Evolutionary conservation across 1,140 invertebrate species (phyloP), one percentile per base, ranked within the genome.

Genomic region (Bombus waltoni): DNA sequence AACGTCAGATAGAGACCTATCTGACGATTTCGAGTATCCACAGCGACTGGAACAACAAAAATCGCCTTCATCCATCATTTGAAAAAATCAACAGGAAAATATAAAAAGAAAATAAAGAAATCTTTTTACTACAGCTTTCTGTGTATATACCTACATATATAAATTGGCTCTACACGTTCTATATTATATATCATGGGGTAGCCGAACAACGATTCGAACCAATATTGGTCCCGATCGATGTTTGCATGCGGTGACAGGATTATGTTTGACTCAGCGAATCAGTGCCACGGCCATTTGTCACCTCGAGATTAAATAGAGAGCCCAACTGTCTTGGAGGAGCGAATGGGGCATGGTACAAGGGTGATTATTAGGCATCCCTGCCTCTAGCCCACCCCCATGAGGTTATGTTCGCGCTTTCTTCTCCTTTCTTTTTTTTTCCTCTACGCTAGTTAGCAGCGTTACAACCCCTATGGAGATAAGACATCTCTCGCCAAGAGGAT

Each of bases 181-280:
- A 47, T 3, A 38, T 53, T 53, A 53, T 53, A 22, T 53, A 53
- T 22, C 18, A 87, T 53, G 83, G 40, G n/a, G 25, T 77, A 81
- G 68, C 84, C 42, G 44, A 70, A 65, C 73, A 81, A 77, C 76
- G 70, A 76, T 59, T 47, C 73, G 87, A 84, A 65, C 78, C 86
- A 88, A 92, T 92, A 91, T 93, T 93, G 92, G 91, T 89, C 92
- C 90, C 84, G 88, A 93, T 92, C 91, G 90, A 89, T 94, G 91
- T 94, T 94, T 94, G 92, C 89, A 91, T 93, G 93, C 90, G 93
- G 93, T 87, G 93, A 93, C 89, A 89, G 92, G 93, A 94, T 94
- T 94, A 94, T 85, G 89, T 93, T 94, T 93, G 93, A 93, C 92
- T 94, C 93, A 92, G 87, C 93, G 90, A 94, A 94, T 94, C 93